These are phyloP conservation scores for Orthonychiurus folsomi DNA, from an alignment of 2,888 invertebrate species.

Conservation along the genomic window DNA sequence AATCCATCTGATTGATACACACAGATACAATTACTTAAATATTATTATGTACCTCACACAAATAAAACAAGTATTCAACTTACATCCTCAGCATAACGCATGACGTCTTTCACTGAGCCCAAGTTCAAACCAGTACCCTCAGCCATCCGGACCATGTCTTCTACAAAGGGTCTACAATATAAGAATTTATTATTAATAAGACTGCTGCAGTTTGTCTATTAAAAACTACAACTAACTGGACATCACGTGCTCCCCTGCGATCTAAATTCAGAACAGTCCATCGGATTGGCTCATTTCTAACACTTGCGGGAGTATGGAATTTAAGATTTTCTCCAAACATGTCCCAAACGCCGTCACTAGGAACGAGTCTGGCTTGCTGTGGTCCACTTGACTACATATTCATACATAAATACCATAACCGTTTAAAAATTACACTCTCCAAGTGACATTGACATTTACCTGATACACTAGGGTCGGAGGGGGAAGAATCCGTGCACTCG, in stretches of 20 bases:
- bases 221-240: too few relatives aligned
- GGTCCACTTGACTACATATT: too few relatives aligned
- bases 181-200: too few relatives aligned
- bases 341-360: constrained; percentile 10
- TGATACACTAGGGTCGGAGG: constrained; percentile 64
- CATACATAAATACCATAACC: too few relatives aligned
- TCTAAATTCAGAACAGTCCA: constrained; percentile 1
- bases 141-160: neutral
- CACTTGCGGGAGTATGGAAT: neutral
- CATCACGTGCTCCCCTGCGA: too few relatives aligned
- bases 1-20: too few relatives aligned
- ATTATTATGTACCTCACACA: too few relatives aligned
- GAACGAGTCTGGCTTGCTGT: neutral
- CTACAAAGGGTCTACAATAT: constrained; percentile 3
- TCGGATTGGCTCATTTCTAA: neutral
- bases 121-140: constrained; percentile 10
- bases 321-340: constrained; percentile 5
- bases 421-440: too few relatives aligned
- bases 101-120: neutral
- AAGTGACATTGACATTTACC: too few relatives aligned
- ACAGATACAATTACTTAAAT: too few relatives aligned
- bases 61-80: too few relatives aligned
- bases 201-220: too few relatives aligned
- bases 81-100: neutral
- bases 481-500: constrained; percentile 62